phyloP scores from a whole-genome alignment of 2,113 vertebrate genomes.

The Corythornis madagascariensis region DNA sequence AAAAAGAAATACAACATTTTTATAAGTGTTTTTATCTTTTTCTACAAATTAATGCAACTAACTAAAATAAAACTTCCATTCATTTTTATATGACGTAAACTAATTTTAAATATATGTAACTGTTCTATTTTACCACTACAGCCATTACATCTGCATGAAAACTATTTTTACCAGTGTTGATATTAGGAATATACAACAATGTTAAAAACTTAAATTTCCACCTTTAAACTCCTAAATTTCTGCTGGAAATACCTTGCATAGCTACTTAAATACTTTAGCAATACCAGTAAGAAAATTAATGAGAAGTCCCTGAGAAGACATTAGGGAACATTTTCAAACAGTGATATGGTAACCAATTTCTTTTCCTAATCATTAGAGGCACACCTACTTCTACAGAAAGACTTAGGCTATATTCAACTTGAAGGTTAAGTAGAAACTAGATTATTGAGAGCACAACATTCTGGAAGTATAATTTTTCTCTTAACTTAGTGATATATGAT shows the following conservation, averaged over 20 bases:
- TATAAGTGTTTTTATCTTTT: background rate
- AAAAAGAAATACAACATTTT: background rate
- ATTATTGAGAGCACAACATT: background rate
- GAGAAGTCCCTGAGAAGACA: background rate
- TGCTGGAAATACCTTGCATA: background rate
- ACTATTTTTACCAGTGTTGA: rapidly evolving
- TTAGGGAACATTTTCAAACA: background rate
- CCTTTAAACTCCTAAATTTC: background rate
- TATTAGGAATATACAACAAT: background rate
- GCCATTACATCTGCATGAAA: background rate
- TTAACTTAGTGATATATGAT: background rate
- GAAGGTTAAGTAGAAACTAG: background rate
- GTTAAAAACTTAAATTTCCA: background rate
- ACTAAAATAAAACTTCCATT: background rate
- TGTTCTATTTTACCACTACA: background rate
- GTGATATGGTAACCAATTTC: background rate
- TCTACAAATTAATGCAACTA: background rate
- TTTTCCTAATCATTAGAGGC: background rate
- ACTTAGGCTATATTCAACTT: background rate
- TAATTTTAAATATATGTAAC: background rate
- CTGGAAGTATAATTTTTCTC: background rate
- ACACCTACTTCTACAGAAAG: background rate
- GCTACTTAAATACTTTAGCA: background rate
- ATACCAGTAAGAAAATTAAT: background rate
- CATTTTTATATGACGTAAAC: background rate